Evolutionary conservation across 2,797 vertebrate species (phyloP).

Genomic region (Microchirus variegatus): DNA sequence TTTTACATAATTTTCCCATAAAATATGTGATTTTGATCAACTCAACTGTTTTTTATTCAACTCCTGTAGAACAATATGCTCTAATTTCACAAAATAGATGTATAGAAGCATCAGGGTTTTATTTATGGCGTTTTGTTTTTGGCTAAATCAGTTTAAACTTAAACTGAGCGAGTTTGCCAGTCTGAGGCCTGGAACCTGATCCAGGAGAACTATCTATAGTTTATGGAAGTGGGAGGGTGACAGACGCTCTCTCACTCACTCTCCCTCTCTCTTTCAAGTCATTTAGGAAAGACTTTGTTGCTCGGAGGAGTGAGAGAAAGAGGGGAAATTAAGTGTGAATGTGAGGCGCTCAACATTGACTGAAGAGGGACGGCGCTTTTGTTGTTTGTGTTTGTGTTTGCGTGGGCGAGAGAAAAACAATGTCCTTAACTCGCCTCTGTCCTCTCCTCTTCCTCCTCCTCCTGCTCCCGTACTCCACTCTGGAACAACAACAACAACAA

Average conservation of each 20-base stretch:
- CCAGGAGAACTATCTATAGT: constrained; percentile 81
- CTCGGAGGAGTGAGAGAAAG: constrained; percentile 24
- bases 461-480: constrained; percentile 62
- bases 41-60: too few relatives aligned
- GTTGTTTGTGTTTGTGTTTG: constrained; percentile 13
- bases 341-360: constrained; percentile 18
- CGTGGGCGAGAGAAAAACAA: constrained; percentile 46
- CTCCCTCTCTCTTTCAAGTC: constrained; percentile 27
- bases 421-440: constrained; percentile 73
- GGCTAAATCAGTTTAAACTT: too few relatives aligned
- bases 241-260: constrained; percentile 22
- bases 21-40: too few relatives aligned
- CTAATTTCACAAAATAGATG: too few relatives aligned
- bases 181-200: constrained; percentile 74
- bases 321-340: background rate
- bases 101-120: too few relatives aligned
- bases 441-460: constrained; percentile 73
- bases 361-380: constrained; percentile 33
- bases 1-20: too few relatives aligned
- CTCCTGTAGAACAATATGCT: too few relatives aligned
- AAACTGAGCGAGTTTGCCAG: constrained; percentile 35
- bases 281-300: constrained; percentile 33
- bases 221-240: constrained; percentile 71
- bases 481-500: constrained; percentile 73
- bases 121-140: too few relatives aligned